These are phyloP conservation scores for Nymphalis c-album DNA, from an alignment of 2,888 invertebrate species.

Conservation along the genomic window DNA sequence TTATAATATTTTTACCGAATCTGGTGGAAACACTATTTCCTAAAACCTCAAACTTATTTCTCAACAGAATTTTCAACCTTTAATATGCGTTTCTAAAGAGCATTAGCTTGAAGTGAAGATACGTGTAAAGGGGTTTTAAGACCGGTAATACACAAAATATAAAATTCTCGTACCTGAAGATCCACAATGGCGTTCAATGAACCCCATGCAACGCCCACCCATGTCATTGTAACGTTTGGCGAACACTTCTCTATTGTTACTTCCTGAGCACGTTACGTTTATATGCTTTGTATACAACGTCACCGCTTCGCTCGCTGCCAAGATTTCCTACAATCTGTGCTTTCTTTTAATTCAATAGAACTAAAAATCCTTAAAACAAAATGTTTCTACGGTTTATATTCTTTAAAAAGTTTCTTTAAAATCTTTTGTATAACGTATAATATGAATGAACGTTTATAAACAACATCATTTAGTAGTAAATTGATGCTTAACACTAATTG, in stretches of 20 bases:
- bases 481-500: too few relatives aligned
- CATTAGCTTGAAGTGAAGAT: constrained; percentile 13
- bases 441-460: neutral
- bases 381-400: neutral
- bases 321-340: constrained; percentile 25
- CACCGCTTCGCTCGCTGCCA: constrained; percentile 31
- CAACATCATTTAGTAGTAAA: too few relatives aligned
- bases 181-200: constrained; percentile 75
- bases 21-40: neutral
- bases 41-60: neutral
- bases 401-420: neutral
- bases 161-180: constrained; percentile 58
- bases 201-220: constrained; percentile 70
- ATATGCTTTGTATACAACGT: constrained; percentile 31
- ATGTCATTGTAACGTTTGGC: constrained; percentile 64
- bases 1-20: constrained; percentile 7
- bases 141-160: constrained; percentile 16
- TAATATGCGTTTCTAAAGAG: constrained; percentile 8
- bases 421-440: neutral
- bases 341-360: constrained; percentile 21
- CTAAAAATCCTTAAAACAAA: neutral
- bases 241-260: constrained; percentile 64
- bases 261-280: constrained; percentile 52
- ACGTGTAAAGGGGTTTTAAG: constrained; percentile 15
- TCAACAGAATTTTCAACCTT: constrained; percentile 11